Evolutionary conservation across 2,888 invertebrate genomes (phyloP), one percentile per base, ranked within the genome.

Genomic region (Trissoscelio sp.): DNA sequence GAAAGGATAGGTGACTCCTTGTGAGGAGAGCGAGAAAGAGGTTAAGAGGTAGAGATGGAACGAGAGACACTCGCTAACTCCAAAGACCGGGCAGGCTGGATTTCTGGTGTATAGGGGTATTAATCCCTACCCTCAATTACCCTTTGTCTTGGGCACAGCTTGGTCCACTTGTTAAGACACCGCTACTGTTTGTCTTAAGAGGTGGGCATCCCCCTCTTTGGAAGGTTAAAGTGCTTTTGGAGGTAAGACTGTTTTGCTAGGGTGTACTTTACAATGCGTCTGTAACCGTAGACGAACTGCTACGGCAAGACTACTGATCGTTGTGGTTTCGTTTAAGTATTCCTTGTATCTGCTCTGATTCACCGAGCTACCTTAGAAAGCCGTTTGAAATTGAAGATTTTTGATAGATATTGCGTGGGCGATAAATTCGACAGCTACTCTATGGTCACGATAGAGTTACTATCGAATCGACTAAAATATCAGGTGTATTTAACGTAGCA

Each of bases 121-220:
- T 91, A 91, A 91, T 91, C 91, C 91, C 90, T 90, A 90, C 89
- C 90, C 91, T 91, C 91, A 91, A 91, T 91, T 91, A 91, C 91
- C 91, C 91, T 91, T 91, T 91, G 91, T 91, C 91, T 91, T 91
- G 91, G 90, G 91, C 90, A 87, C 89, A 89, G 91, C 90, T 91
- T 91, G 90, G 91, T 91, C 91, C 91, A 91, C 91, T 91, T 91
- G 91, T 91, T 91, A 91, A 91, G 91, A 91, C 91, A 91, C 91
- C 91, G 90, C 91, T 89, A 91, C 91, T 91, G 91, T 91, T 91
- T 91, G 91, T 91, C 91, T 91, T 91, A 87, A 89, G 88, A 87
- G 89, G 87, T 88, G 88, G 88, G 88, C 87, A 87, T 86, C 79
- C 64, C 80, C 80, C 75, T 75, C 78, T 70, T 79, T 82, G 70